Evolutionary conservation across 35 echinoderm and acorn worm species (phyloP).

Genomic region (Lytechinus pictus): DNA sequence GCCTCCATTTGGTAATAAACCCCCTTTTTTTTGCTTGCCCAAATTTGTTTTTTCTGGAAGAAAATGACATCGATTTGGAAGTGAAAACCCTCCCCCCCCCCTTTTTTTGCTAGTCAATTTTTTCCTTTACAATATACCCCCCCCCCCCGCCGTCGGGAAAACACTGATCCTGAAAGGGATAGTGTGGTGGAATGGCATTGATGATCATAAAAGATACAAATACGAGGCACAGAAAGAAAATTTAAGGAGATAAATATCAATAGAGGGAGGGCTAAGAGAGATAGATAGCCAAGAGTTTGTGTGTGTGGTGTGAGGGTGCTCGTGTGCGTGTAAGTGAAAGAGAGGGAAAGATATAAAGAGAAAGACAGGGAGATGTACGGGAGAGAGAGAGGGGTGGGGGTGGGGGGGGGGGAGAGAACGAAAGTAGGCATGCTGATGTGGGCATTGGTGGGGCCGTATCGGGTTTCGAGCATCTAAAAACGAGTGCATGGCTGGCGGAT

Average conservation of each 20-base stretch:
- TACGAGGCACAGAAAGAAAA: too few relatives aligned
- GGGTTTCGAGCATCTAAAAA: conserved; percentile 10
- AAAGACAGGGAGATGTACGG: background rate
- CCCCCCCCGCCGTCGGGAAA: too few relatives aligned
- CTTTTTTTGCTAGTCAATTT: too few relatives aligned
- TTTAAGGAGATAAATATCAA: too few relatives aligned
- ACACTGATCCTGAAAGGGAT: too few relatives aligned
- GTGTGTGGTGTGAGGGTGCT: background rate
- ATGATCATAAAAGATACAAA: too few relatives aligned
- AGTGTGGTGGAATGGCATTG: too few relatives aligned
- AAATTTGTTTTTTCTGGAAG: too few relatives aligned
- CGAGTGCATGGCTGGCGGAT: conserved; percentile 15
- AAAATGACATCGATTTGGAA: too few relatives aligned
- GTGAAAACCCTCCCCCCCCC: background rate
- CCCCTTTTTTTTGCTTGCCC: too few relatives aligned
- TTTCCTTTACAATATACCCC: too few relatives aligned
- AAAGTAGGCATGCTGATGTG: background rate
- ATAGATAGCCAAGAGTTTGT: background rate
- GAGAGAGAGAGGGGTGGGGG: background rate
- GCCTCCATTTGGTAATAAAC: too few relatives aligned
- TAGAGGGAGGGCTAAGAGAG: background rate
- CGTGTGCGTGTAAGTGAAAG: background rate
- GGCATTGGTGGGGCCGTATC: conserved; percentile 33
- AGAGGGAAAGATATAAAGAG: background rate
- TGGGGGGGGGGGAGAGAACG: background rate